Conservation (phyloP, 2,797 vertebrate species). For the Psittacula derbiana region DNA sequence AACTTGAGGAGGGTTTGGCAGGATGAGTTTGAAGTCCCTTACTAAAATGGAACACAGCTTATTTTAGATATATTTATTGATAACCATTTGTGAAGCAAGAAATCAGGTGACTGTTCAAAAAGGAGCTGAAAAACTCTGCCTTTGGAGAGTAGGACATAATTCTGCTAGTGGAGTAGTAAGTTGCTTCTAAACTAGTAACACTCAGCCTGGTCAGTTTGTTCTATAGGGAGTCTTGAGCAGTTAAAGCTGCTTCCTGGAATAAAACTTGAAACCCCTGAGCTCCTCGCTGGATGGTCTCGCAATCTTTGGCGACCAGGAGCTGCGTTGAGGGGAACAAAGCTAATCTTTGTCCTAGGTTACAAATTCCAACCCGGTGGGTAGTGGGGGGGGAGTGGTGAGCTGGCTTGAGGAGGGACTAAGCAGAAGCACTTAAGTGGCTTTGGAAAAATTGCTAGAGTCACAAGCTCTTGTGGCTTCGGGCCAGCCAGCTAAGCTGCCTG, state of each 20-base stretch:
- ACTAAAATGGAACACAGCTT: slow-evolving; percentile 6
- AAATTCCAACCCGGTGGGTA: background rate
- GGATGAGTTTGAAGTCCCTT: background rate
- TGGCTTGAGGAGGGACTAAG: background rate
- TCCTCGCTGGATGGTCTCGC: background rate
- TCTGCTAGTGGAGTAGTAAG: background rate
- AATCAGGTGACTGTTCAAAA: background rate
- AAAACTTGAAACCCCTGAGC: background rate
- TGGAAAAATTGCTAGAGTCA: slow-evolving; percentile 37
- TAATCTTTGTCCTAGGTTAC: slow-evolving; percentile 39
- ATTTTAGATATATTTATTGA: background rate
- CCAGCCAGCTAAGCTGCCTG: background rate
- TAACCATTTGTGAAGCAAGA: background rate
- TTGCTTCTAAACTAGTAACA: background rate
- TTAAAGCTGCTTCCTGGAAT: slow-evolving; percentile 20
- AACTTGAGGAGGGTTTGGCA: background rate
- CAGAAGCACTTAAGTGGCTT: slow-evolving; percentile 18
- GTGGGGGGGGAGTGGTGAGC: background rate
- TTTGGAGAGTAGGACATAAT: background rate
- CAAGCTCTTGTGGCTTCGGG: background rate
- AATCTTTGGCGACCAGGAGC: background rate
- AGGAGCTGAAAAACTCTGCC: background rate
- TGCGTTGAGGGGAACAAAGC: slow-evolving; percentile 17
- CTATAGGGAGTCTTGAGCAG: background rate
- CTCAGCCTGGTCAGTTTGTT: background rate